These are phyloP conservation scores for Hydrophis major DNA, from an alignment of 2,797 vertebrate genomes.

Conservation along the genomic window DNA sequence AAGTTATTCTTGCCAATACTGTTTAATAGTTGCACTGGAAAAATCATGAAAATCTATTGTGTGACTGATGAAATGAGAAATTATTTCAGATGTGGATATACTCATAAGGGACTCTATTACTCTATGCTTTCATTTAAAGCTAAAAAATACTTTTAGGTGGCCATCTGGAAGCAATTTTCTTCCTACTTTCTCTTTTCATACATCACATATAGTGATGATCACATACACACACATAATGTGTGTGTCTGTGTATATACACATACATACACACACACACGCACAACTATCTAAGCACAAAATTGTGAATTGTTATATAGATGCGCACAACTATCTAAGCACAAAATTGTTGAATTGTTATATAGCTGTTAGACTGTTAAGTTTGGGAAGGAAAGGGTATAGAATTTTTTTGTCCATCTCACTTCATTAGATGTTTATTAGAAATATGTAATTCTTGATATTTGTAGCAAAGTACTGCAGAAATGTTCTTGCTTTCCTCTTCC, in stretches of 20 bases:
- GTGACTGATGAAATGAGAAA: not conserved
- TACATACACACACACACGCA: not conserved
- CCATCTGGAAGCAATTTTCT: not conserved
- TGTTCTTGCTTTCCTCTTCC: not conserved
- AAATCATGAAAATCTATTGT: not conserved
- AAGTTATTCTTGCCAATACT: not conserved
- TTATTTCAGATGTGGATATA: not conserved
- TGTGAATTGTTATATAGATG: not conserved
- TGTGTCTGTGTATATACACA: not conserved
- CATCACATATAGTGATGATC: not conserved
- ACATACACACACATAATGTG: no score
- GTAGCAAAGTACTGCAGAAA: not conserved
- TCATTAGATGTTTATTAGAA: slow-evolving; percentile 1
- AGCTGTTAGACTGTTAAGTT: not conserved
- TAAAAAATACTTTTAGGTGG: not conserved
- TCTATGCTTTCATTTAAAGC: not conserved
- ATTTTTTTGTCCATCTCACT: not conserved
- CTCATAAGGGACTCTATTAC: not conserved
- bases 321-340: not conserved
- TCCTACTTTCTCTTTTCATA: not conserved
- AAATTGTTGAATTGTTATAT: not conserved
- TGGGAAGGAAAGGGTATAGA: not conserved
- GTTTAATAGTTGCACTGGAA: not conserved
- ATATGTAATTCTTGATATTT: not conserved
- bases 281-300: not conserved